Evolutionary conservation across 2,797 vertebrate species (phyloP).

Genomic region (Morus bassanus): DNA sequence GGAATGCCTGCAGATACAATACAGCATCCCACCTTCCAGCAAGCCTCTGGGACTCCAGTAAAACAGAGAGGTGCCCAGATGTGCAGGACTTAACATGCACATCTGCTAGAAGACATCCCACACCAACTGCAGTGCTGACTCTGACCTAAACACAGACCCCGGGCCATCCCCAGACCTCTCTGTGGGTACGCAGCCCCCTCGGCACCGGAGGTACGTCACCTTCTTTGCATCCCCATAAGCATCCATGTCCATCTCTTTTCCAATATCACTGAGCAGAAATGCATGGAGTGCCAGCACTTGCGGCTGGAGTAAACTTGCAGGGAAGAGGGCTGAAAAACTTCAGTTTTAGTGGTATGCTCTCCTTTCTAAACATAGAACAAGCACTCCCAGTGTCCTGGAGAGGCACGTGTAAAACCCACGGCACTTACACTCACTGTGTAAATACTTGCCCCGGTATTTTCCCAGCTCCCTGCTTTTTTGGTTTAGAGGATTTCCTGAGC

Average conservation of each 20-base stretch:
- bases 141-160: neutral
- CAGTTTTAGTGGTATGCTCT: neutral
- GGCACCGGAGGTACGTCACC: fast-evolving
- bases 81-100: neutral
- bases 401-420: neutral
- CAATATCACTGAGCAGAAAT: neutral
- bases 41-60: neutral
- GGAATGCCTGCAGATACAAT: neutral
- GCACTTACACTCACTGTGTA: neutral
- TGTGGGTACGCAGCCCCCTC: neutral
- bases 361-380: neutral
- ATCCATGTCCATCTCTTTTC: neutral
- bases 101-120: neutral
- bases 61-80: neutral
- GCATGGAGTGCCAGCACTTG: neutral
- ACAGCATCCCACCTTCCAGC: neutral
- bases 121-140: neutral
- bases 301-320: neutral
- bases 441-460: neutral
- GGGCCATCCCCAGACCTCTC: neutral
- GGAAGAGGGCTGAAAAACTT: neutral
- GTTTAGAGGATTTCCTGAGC: neutral
- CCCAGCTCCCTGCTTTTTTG: neutral
- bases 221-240: neutral
- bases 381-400: neutral